Conservation (phyloP, 1,140 invertebrate species). For the Drosophila ironensis region DNA sequence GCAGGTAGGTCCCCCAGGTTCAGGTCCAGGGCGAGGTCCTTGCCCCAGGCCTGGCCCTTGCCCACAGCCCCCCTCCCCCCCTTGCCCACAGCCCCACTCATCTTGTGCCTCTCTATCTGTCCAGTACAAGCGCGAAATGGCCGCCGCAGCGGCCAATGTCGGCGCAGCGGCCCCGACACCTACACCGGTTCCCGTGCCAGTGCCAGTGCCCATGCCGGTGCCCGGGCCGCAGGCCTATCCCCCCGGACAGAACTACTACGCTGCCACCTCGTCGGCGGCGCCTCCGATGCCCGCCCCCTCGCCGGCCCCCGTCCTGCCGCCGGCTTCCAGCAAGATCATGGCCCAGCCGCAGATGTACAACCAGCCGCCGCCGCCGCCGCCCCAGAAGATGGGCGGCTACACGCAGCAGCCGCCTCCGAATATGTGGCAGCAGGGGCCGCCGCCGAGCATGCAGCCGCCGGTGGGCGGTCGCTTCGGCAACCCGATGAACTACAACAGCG, state of each 20-base stretch:
- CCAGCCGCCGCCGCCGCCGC: slow-evolving; percentile 83
- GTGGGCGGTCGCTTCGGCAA: slow-evolving; percentile 18
- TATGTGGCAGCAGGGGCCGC: slow-evolving; percentile 19
- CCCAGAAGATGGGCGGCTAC: slow-evolving; percentile 25
- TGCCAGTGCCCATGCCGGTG: not conserved
- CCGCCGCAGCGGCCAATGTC: slow-evolving; percentile 43
- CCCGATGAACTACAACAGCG: slow-evolving; percentile 11
- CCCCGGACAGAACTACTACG: slow-evolving; percentile 2
- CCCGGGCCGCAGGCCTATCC: slow-evolving; percentile 42
- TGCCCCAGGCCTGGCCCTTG: no score
- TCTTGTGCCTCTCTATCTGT: no score
- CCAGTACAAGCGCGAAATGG: slow-evolving; percentile 81
- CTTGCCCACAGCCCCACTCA: no score
- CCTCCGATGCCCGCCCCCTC: slow-evolving; percentile 21
- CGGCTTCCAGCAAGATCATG: slow-evolving; percentile 53
- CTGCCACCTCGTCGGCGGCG: not conserved
- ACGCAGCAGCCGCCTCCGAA: not conserved
- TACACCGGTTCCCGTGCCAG: slow-evolving; percentile 2
- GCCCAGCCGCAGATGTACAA: slow-evolving; percentile 73
- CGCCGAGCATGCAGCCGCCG: slow-evolving; percentile 4
- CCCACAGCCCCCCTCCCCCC: no score
- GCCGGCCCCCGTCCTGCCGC: slow-evolving; percentile 12
- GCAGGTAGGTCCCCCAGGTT: slow-evolving; percentile 83
- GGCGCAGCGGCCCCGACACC: slow-evolving; percentile 1
- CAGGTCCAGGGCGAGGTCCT: no score